These are phyloP conservation scores for Nipponia nippon DNA, from an alignment of 2,113 vertebrate species.

Conservation along the genomic window DNA sequence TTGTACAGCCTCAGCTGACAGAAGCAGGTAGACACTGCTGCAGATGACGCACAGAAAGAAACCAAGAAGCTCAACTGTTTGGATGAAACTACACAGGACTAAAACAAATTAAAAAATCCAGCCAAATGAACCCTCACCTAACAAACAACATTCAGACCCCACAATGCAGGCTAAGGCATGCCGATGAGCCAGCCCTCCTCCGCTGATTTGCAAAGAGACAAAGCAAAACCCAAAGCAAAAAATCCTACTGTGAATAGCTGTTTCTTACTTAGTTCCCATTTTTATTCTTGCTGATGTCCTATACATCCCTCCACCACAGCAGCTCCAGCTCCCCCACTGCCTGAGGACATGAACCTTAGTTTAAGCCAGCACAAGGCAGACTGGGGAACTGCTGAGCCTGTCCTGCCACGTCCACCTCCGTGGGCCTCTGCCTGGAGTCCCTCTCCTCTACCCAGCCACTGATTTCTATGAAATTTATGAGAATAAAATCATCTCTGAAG, in stretches of 20 bases:
- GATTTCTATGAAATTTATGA: not conserved
- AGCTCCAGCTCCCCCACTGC: not conserved
- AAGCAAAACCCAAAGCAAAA: not conserved
- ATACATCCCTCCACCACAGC: not conserved
- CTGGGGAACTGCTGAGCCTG: not conserved
- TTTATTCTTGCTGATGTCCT: not conserved
- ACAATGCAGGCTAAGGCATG: not conserved
- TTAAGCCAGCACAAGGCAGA: not conserved
- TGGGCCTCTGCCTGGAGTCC: not conserved
- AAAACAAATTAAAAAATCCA: not conserved
- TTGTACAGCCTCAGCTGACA: not conserved
- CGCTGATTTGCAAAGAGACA: not conserved
- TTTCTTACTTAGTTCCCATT: not conserved
- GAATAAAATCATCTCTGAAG: not conserved
- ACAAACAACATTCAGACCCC: not conserved
- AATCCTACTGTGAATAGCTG: not conserved
- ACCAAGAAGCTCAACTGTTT: not conserved
- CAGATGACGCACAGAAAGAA: not conserved
- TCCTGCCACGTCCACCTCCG: rapidly evolving
- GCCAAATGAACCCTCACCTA: not conserved
- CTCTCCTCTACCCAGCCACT: not conserved
- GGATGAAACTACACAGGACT: not conserved
- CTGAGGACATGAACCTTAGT: not conserved
- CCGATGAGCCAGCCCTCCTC: not conserved
- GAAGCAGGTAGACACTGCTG: not conserved